Evolutionary conservation across 1,140 invertebrate genomes (phyloP).

Genomic region (Lordiphosa clarofinis): DNA sequence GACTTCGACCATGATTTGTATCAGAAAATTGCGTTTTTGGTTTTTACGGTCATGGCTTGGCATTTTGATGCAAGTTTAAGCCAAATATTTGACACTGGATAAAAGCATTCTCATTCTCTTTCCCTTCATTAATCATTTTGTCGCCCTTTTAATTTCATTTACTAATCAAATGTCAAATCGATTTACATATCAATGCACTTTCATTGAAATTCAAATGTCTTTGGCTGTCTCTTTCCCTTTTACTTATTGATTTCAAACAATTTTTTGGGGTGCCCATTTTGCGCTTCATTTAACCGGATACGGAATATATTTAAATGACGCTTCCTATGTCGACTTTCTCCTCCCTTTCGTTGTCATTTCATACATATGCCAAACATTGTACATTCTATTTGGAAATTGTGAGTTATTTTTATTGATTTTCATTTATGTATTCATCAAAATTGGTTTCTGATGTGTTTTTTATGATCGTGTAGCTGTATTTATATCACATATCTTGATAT

Average conservation of each 20-base stretch:
- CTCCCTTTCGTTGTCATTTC: constrained; percentile 9
- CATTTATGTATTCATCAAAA: constrained; percentile 65
- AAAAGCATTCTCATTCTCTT: constrained; percentile 2
- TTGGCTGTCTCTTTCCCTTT: constrained; percentile 15
- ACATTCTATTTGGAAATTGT: constrained; percentile 4
- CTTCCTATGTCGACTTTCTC: no score
- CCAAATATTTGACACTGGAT: no score
- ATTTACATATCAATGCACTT: constrained; percentile 71
- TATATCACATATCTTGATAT: constrained; percentile 26
- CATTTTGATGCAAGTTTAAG: constrained; percentile 16
- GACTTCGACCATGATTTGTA: constrained; percentile 42
- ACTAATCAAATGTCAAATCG: constrained; percentile 68
- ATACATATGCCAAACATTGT: constrained; percentile 7
- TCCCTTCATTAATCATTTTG: constrained; percentile 17
- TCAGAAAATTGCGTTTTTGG: constrained; percentile 18
- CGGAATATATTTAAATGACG: constrained; percentile 71
- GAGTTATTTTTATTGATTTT: constrained; percentile 65
- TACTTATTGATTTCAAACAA: constrained; percentile 65
- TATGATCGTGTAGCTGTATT: constrained; percentile 42
- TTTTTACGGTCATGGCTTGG: no score
- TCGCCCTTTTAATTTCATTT: constrained; percentile 65
- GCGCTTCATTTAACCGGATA: constrained; percentile 64
- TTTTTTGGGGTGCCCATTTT: constrained; percentile 56
- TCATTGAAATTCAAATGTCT: constrained; percentile 32
- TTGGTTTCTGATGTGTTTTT: constrained; percentile 70